Evolutionary conservation across 2,888 invertebrate species (phyloP), one percentile per base, ranked within the genome.

Genomic region (Cataglyphis albicans): DNA sequence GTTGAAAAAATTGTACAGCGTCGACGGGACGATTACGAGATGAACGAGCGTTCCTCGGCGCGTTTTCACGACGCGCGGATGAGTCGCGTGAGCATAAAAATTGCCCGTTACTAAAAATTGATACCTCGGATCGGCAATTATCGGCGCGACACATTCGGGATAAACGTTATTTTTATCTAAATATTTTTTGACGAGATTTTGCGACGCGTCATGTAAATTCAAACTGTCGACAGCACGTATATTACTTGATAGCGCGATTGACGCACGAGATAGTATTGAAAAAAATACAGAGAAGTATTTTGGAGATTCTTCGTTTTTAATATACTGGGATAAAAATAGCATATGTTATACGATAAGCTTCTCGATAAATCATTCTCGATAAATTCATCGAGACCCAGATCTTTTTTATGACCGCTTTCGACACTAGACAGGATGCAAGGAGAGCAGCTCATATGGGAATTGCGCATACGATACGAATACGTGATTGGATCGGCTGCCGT

Each of bases 351-450:
- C 38, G 5, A n/a, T 2, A 21, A n/a, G 32, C 10, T 59, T 29
- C 29, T 18, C 70, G 32, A 78, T 78, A 78, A 78, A 70, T 78
- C 78, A 29, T 29, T 29, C 2, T 29, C 29, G 29, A 29, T 29
- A 78, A 78, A 59, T 32, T 78, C 78, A 59, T 68, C 68, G 76
- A 70, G 70, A 78, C 32, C 70, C 41, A 78, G 78, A 78, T 78
- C 59, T 70, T 52, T 76, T 70, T 78, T 70, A 70, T 35, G 18
- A 18, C 21, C 41, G 32, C 59, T 59, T 59, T 72, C 72, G 59
- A 80, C 72, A 32, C n/a, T 32, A 41, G 59, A 44, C 44, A 44
- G 32, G 78, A 78, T 78, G 70, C 57, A 63, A 59, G 57, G 44
- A 80, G 78, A 80, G 57, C 21, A 59, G 18, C 32, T 59, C 78